Evolutionary conservation across 2,113 vertebrate genomes (phyloP), one percentile per base, ranked within the genome.

Genomic region (Leptodactylus fuscus): DNA sequence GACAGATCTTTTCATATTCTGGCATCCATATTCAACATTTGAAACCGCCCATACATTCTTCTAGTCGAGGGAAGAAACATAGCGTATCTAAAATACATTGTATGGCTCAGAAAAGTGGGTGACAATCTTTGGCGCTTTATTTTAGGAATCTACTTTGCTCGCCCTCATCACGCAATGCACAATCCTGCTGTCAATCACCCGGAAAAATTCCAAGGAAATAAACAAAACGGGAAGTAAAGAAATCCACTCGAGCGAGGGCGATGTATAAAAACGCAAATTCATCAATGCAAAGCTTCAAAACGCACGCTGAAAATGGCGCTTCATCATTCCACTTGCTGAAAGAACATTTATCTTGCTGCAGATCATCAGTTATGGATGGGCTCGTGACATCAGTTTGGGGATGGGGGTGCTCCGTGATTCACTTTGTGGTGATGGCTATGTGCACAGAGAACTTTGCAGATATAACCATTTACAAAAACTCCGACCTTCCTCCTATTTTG

Each of bases 21-120:
- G 88, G 82, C 79, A 89, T 81, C 83, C 78, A 81, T 36, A 81
- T 69, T 90, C 79, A 87, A 41, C 65, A 87, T 81, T 0, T 32
- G 70, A 82, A 13, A 81, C 70, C 49, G 44, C 83, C 87, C 73
- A 29, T 88, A 88, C 76, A 86, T 86, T 86, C 76, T 80, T 73
- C 51, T 44, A 65, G 10, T 71, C 10, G 41, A 46, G 51, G 77
- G 41, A 60, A 51, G 44, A 60, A 1, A 36, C 36, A 77, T 34
- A 67, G 29, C 16, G 34, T 38, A 79, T 60, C 77, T 24, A 44
- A 60, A 41, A 62, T 44, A 60, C 76, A 58, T 41, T 36, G 22
- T 38, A 10, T 58, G 22, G 34, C 22, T 18, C 34, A 13, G 32
- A 44, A 62, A 75, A 73, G 22, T 12, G 38, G 70, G 20, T 22